These are phyloP conservation scores for Frieseomelitta varia DNA, from an alignment of 1,140 invertebrate species.

Conservation along the genomic window DNA sequence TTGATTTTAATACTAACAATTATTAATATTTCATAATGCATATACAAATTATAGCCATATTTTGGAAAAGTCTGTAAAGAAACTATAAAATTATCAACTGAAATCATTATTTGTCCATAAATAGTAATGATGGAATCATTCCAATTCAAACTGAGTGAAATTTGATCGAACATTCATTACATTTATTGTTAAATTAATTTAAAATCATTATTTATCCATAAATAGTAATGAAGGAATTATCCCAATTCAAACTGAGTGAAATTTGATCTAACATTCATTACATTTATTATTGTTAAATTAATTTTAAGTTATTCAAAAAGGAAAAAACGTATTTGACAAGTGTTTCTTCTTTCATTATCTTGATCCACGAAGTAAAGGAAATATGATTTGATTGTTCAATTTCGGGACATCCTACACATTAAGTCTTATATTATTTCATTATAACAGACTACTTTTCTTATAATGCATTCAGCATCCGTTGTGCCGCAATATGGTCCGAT, in stretches of 20 bases:
- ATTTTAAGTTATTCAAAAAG: too few species aligned
- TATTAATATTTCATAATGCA: neutral
- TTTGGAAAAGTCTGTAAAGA: neutral
- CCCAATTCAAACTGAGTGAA: neutral
- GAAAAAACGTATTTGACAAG: neutral
- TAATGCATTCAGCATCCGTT: slow-evolving; percentile 37
- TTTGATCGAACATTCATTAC: neutral
- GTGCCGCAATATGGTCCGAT: slow-evolving; percentile 44
- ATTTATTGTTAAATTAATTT: too few species aligned
- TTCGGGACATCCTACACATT: slow-evolving; percentile 13
- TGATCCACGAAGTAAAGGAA: neutral
- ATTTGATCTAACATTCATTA: neutral
- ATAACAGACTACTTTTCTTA: slow-evolving; percentile 48
- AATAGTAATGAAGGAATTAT: neutral
- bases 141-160: neutral
- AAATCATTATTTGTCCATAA: neutral
- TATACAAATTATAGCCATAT: neutral
- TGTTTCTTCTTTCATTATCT: neutral
- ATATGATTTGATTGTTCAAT: neutral
- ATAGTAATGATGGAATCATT: neutral
- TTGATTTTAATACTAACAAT: neutral
- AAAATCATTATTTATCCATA: too few species aligned
- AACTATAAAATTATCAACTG: neutral
- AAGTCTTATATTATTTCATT: slow-evolving; percentile 31
- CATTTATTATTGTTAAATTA: too few species aligned